Base-by-base conservation (phyloP, 2,113 vertebrate species). In the Pachyramphus minor region DNA sequence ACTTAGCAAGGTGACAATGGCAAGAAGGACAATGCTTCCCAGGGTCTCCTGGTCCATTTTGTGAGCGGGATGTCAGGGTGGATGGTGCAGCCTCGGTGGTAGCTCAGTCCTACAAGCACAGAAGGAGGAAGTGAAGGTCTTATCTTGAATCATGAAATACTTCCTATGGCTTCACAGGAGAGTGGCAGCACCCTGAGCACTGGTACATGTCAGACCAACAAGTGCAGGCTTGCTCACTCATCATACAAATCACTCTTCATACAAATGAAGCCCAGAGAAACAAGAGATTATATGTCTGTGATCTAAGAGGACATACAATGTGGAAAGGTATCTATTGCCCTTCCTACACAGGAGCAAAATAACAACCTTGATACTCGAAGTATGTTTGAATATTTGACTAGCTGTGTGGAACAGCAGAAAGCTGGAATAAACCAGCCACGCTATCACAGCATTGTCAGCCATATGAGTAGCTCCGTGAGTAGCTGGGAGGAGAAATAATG, bases 1-100 rank as follows among this genome's bases (percentile, higher is more conserved):
- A 3, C 99, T 99, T 96, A 99, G 88, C 68, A 99, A 98, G 23
- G 99, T 99, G 94, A 99, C 97, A 0, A 99, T 97, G 89, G 97
- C 98, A 30, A 99, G 90, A 27, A 99, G 98, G 88, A 99, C 98
- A 39, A 99, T 75, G 25, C 98, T 97, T 44, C 99, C 98, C 96
- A 99, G 80, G 20, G 98, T 91, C 24, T 95, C 97, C 14, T 96
- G 94, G n/a, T 99, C 98, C 99, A 99, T 99, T 92, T 58, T 97
- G 72, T 4, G 12, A 81, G 60, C 1, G 1, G 74, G 67, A 52
- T 71, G 28, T 39, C 19, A 1, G 85, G 33, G 53, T 37, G 68
- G 74, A 94, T 0, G 5, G 68, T 63, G 68, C 55, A 73, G 59
- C 53, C 52, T 75, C 5, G 0, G 64, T 11, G 28, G 79, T 47